phyloP scores from a whole-genome alignment of 2,113 vertebrate genomes.

The Abramis brama region DNA sequence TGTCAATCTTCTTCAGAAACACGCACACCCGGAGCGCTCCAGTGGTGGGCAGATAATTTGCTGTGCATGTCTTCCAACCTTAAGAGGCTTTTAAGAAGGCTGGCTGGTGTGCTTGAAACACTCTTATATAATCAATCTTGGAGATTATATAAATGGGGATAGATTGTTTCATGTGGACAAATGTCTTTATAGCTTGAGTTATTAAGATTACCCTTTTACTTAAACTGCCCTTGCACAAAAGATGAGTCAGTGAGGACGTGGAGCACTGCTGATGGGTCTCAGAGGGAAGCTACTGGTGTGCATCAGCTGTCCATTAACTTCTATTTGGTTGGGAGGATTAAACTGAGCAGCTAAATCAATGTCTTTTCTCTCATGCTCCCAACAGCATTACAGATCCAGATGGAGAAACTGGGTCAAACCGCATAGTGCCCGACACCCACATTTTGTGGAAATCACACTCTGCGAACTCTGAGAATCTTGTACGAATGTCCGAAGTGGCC shows the following conservation, averaged over 20 bases:
- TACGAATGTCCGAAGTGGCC: neutral
- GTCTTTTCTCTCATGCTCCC: slow-evolving; percentile 41
- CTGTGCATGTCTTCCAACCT: neutral
- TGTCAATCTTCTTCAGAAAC: neutral
- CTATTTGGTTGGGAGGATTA: slow-evolving; percentile 16
- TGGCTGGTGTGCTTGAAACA: neutral
- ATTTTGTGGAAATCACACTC: neutral
- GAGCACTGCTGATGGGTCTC: neutral
- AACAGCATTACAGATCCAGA: slow-evolving; percentile 46
- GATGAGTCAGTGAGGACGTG: neutral
- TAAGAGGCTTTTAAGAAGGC: slow-evolving; percentile 39
- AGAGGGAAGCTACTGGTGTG: neutral
- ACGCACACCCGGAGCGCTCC: neutral
- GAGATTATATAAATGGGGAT: slow-evolving; percentile 40
- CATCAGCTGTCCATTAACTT: slow-evolving; percentile 27
- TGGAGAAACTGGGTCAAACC: slow-evolving; percentile 26
- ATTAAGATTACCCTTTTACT: slow-evolving; percentile 22
- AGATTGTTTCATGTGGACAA: slow-evolving; percentile 23
- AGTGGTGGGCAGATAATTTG: slow-evolving; percentile 26
- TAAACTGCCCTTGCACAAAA: neutral
- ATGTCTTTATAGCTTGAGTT: neutral
- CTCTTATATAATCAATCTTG: slow-evolving; percentile 51
- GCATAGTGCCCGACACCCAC: slow-evolving; percentile 20
- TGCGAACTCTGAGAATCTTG: neutral
- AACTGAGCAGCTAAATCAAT: slow-evolving; percentile 45